Base-by-base conservation (phyloP, 2,888 invertebrate genomes). In the Anorthoa munda region DNA sequence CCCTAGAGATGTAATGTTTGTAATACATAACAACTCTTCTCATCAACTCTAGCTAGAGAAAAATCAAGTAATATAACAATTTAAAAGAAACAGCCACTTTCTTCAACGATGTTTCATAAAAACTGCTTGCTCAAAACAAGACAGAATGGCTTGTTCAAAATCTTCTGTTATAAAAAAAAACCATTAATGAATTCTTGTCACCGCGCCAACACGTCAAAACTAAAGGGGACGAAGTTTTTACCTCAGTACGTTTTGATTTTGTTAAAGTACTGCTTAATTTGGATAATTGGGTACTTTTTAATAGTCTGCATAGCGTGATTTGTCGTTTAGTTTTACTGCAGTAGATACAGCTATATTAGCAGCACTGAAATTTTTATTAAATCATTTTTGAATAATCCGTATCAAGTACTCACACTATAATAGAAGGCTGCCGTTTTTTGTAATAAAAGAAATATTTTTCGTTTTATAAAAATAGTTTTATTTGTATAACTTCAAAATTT, bases 181-280 rank as follows among this genome's bases (percentile, higher is more conserved):
- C 0, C 65, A 73, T 81, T 86, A 88, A 87, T 86, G 82, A 86
- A 84, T 88, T 88, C 71, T 89, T 90, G 90, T 86, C 89, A 86
- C 75, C 15, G 80, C 61, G 89, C 89, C 88, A 90, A 86, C 82
- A 75, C 82, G 81, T 86, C 85, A 82, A 72, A 72, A 69, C 66
- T 59, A 55, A 75, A 84, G 55, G 81, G 74, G 74, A 31, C 68
- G 26, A 74, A 77, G 74, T 82, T 85, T 79, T 79, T 79, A 73
- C 66, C 68, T 81, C 69, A 64, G 75, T 82, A 75, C 72, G 72
- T 75, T 86, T 81, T 81, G 80, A 81, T 86, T 84, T 74, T 72
- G 67, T 82, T 82, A 80, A 81, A 82, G 65, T 68, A 79, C 53
- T 64, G 45, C 63, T 66, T 79, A 79, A 87, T 88, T 85, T 82